phyloP scores from a whole-genome alignment of 2,888 invertebrate genomes.

The Galeopsomyia nigrocyanea region DNA sequence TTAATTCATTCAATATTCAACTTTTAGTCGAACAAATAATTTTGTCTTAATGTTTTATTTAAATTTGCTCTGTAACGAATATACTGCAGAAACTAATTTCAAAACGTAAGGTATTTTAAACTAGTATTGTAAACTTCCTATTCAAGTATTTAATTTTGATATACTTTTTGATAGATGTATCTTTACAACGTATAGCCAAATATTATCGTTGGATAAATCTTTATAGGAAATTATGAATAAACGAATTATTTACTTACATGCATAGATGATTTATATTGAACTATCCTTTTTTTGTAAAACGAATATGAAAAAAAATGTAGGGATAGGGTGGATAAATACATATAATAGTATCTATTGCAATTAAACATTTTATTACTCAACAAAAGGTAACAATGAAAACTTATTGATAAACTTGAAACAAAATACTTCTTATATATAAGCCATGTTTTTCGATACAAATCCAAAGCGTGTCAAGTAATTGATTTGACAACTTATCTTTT shows the following conservation, averaged over 20 bases:
- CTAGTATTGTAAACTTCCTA: slow-evolving; percentile 38
- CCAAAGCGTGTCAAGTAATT: slow-evolving; percentile 33
- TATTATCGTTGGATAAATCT: slow-evolving; percentile 42
- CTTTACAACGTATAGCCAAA: slow-evolving; percentile 41
- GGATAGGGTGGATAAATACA: neutral
- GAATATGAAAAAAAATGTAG: neutral
- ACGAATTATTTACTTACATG: slow-evolving; percentile 43
- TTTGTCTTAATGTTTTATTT: slow-evolving; percentile 30
- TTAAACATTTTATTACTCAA: slow-evolving; percentile 65
- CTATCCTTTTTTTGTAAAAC: neutral
- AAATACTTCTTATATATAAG: slow-evolving; percentile 13
- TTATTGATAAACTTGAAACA: slow-evolving; percentile 44
- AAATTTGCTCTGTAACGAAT: slow-evolving; percentile 20
- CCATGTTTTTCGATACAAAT: slow-evolving; percentile 33
- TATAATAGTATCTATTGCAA: slow-evolving; percentile 32
- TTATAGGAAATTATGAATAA: slow-evolving; percentile 45
- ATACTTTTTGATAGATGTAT: slow-evolving; percentile 45
- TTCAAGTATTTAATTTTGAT: slow-evolving; percentile 45
- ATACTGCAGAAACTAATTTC: slow-evolving; percentile 29
- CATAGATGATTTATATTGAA: neutral
- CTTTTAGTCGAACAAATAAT: slow-evolving; percentile 10
- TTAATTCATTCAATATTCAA: slow-evolving; percentile 25
- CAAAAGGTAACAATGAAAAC: slow-evolving; percentile 61
- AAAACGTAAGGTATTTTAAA: slow-evolving; percentile 40
- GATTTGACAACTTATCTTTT: slow-evolving; percentile 28